phyloP scores from a whole-genome alignment of 1,140 invertebrate species.

The Leptinotarsa lineolata region DNA sequence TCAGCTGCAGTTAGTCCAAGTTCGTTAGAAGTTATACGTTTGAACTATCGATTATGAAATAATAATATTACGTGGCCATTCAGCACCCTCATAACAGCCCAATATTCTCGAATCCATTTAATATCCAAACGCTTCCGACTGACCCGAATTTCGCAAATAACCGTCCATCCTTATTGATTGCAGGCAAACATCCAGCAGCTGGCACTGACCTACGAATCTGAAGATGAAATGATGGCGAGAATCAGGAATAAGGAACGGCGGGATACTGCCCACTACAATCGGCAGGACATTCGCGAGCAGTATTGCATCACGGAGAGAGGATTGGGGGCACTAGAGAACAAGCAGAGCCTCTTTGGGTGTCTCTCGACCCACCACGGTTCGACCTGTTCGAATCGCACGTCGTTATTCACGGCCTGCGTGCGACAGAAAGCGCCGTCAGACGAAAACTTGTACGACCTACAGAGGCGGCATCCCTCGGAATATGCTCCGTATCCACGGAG shows the following conservation, averaged over 20 bases:
- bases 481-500: conserved; percentile 69
- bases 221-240: conserved; percentile 68
- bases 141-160: neutral
- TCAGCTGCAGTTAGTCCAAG: no score
- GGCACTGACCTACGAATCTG: conserved; percentile 70
- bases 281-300: conserved; percentile 85
- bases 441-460: conserved; percentile 76
- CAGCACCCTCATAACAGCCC: no score
- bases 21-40: no score
- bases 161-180: conserved; percentile 25
- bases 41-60: no score
- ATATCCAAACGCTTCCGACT: no score
- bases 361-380: conserved; percentile 75
- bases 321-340: conserved; percentile 79
- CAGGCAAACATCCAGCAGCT: conserved; percentile 69
- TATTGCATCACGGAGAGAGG: conserved; percentile 92
- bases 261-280: conserved; percentile 71
- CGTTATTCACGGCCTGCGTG: conserved; percentile 83
- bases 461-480: conserved; percentile 57
- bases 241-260: conserved; percentile 56
- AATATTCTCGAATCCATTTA: no score
- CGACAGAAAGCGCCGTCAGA: conserved; percentile 79
- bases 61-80: no score
- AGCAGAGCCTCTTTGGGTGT: conserved; percentile 70
- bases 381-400: conserved; percentile 64